Conservation (phyloP, 2,888 invertebrate species). For the Megaustenia siamemsis region DNA sequence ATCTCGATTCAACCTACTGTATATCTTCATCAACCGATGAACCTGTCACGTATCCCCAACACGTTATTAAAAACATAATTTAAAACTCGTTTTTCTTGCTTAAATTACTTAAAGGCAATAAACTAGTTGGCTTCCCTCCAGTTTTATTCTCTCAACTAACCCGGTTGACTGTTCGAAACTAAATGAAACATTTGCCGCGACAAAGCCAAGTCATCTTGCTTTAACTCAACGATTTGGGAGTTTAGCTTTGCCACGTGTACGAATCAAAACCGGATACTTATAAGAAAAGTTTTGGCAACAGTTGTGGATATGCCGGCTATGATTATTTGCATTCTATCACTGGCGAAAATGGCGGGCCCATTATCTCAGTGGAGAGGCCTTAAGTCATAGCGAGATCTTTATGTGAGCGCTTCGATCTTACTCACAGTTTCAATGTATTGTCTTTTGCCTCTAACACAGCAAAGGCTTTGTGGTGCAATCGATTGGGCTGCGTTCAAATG, state of each 20-base stretch:
- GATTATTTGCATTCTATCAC: neutral
- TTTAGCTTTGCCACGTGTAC: neutral
- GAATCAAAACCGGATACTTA: neutral
- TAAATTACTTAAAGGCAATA: too few relatives aligned
- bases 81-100: too few relatives aligned
- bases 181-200: too few relatives aligned
- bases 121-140: too few relatives aligned
- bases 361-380: neutral
- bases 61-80: too few relatives aligned
- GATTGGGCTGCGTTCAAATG: neutral
- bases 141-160: too few relatives aligned
- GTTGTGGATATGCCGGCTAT: neutral
- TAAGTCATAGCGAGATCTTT: neutral
- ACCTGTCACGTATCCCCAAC: too few relatives aligned
- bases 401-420: neutral
- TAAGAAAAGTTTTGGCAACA: neutral
- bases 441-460: neutral
- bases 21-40: too few relatives aligned
- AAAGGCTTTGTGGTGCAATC: neutral
- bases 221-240: neutral
- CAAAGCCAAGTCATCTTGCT: too few relatives aligned
- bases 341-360: neutral
- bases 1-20: too few relatives aligned
- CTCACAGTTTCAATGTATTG: conserved; percentile 5
- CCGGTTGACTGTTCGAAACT: too few relatives aligned